Evolutionary conservation across 2,888 invertebrate genomes (phyloP).

Genomic region (Melitaea athalia): DNA sequence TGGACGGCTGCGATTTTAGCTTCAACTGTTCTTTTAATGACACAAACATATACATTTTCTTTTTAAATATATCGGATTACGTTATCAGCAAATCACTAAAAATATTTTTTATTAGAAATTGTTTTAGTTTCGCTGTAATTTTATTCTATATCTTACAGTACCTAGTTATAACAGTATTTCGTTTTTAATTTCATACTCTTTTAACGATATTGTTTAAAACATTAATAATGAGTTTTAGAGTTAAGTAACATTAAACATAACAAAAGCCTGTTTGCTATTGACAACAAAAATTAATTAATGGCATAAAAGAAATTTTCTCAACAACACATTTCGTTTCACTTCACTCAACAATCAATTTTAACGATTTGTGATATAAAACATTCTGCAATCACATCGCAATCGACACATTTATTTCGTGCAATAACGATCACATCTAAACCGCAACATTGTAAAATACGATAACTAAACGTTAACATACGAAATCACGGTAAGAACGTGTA

Average conservation of each 20-base stretch:
- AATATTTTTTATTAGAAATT: no score
- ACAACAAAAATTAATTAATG: not conserved
- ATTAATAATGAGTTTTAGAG: not conserved
- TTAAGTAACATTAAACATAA: not conserved
- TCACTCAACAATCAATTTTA: not conserved
- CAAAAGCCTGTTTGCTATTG: not conserved
- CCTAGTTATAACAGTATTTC: no score
- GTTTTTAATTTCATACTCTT: not conserved
- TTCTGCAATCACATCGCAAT: constrained; percentile 3
- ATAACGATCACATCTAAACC: constrained; percentile 3
- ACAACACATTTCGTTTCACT: not conserved
- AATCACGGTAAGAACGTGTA: not conserved
- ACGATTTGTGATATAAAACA: not conserved
- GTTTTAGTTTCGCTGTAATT: no score
- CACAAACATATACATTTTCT: not conserved
- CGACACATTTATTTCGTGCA: not conserved
- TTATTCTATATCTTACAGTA: no score
- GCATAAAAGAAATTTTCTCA: not conserved
- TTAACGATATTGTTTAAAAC: not conserved
- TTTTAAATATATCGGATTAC: no score
- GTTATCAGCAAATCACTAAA: no score
- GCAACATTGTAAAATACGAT: constrained; percentile 3
- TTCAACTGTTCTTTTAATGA: not conserved
- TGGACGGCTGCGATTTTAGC: not conserved
- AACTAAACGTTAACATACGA: constrained; percentile 5